phyloP scores from a whole-genome alignment of 1,140 invertebrate genomes.

The Sarcophaga peregrina region DNA sequence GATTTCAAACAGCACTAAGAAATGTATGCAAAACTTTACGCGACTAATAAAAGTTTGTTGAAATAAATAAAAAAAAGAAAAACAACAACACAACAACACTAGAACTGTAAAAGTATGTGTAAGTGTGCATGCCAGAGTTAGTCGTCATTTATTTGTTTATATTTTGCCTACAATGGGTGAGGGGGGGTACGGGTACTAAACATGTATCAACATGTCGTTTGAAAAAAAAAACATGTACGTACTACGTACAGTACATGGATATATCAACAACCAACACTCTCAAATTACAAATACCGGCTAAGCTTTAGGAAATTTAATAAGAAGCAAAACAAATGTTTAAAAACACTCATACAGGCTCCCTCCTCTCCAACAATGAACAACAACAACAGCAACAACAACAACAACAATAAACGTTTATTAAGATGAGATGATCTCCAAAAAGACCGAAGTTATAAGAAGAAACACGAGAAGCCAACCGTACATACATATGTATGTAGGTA shows the following conservation, averaged over 20 bases:
- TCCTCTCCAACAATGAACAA: no score
- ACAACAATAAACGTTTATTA: neutral
- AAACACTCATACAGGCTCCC: no score
- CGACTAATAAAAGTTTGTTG: neutral
- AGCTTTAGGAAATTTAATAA: neutral
- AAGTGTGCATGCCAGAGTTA: no score
- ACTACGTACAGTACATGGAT: no score
- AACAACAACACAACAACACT: constrained; percentile 7
- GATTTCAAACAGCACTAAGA: constrained; percentile 36
- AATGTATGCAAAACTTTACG: constrained; percentile 33
- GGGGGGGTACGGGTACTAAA: no score
- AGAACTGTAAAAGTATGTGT: neutral
- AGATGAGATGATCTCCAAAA: constrained; percentile 7
- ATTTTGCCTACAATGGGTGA: no score
- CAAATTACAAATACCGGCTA: neutral
- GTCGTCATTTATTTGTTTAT: constrained; percentile 7
- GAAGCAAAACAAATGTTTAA: constrained; percentile 3
- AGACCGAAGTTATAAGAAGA: neutral
- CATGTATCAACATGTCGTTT: no score
- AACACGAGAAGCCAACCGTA: constrained; percentile 1
- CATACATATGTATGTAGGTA: no score
- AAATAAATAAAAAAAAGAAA: neutral
- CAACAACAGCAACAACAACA: no score
- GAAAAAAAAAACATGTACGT: no score
- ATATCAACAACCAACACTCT: neutral